These are phyloP conservation scores for Drosophila mettleri DNA, from an alignment of 2,888 invertebrate genomes.

Conservation along the genomic window DNA sequence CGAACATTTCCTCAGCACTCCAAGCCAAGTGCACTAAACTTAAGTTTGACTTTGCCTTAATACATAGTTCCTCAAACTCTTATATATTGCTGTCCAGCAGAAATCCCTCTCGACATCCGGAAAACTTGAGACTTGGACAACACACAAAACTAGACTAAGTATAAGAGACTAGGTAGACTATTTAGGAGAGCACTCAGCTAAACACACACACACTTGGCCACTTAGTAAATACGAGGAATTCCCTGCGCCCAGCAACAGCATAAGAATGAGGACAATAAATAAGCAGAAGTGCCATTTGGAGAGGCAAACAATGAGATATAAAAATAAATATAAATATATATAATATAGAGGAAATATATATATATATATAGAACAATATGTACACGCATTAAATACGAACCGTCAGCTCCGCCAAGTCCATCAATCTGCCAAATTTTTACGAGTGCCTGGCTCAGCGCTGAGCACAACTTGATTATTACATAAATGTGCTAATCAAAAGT, in stretches of 20 bases:
- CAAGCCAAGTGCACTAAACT: conserved; percentile 32
- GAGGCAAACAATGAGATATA: conserved; percentile 41
- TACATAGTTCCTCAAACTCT: conserved; percentile 42
- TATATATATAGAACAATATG: conserved; percentile 29
- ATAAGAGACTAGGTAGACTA: conserved; percentile 32
- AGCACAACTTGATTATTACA: conserved; percentile 62
- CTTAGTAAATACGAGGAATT: conserved; percentile 9
- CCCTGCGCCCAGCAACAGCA: conserved; percentile 28
- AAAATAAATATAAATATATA: conserved; percentile 16
- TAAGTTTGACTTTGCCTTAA: conserved; percentile 18
- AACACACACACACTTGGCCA: conserved; percentile 32
- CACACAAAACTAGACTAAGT: conserved; percentile 15
- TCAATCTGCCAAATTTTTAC: conserved; percentile 68
- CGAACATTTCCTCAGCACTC: conserved; percentile 29
- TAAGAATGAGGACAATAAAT: conserved; percentile 57
- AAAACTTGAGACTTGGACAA: conserved; percentile 33
- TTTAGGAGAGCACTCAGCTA: conserved; percentile 41
- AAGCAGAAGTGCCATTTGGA: conserved; percentile 57
- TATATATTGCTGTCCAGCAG: conserved; percentile 25
- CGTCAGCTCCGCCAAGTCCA: conserved; percentile 12
- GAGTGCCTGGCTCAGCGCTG: conserved; percentile 25
- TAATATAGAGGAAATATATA: conserved; percentile 10
- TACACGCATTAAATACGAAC: conserved; percentile 27
- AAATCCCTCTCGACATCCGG: conserved; percentile 34
- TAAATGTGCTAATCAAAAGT: conserved; percentile 73